Percentiles rank a stretch among this genome's conserved stretches.
Evolutionary conservation across 2,797 vertebrate species (phyloP).

Genomic region (Tinamus major): DNA sequence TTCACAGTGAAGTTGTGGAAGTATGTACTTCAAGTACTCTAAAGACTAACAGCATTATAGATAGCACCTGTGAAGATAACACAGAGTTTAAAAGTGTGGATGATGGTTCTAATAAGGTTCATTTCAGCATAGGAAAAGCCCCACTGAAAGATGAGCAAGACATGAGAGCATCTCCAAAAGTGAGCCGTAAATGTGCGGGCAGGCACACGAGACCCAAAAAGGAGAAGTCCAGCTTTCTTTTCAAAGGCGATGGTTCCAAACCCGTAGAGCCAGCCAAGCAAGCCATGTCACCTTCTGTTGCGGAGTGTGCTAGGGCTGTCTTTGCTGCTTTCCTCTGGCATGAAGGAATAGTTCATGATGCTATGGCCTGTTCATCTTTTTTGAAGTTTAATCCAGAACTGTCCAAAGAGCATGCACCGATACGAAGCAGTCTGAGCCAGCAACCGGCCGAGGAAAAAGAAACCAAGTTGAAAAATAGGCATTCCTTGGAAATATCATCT

Average conservation of each 20-base stretch:
- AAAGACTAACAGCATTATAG: conserved; percentile 86
- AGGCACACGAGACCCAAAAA: conserved; percentile 95
- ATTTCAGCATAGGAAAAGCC: conserved; percentile 99
- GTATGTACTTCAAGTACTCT: conserved; percentile 94
- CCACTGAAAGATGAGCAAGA: conserved; percentile 95
- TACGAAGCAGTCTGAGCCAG: conserved; percentile 91
- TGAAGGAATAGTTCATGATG: conserved; percentile 98
- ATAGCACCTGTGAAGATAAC: conserved; percentile 90
- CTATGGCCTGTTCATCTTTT: conserved; percentile 99
- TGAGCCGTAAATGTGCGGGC: conserved; percentile 92
- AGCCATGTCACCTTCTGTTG: conserved; percentile 98
- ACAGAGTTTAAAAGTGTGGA: conserved; percentile 85
- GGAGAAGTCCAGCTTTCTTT: conserved; percentile 93
- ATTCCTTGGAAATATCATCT: conserved; percentile 98
- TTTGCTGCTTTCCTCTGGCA: conserved; percentile 98
- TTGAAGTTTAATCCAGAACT: conserved; percentile 98
- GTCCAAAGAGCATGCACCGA: conserved; percentile 97
- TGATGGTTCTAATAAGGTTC: conserved; percentile 92
- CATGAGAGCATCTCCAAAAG: conserved; percentile 95
- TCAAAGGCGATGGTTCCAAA: conserved; percentile 90
- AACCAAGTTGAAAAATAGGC: conserved; percentile 96
- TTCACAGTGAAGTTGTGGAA: conserved; percentile 98
- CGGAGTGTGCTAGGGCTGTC: conserved; percentile 94
- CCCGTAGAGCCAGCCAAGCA: conserved; percentile 93
- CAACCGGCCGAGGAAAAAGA: conserved; percentile 94